A percentile compares a stretch with the other conserved stretches of the same genome.
These are phyloP conservation scores for Coregonus suidteri DNA, from an alignment of 2,797 vertebrate species.

Conservation along the genomic window DNA sequence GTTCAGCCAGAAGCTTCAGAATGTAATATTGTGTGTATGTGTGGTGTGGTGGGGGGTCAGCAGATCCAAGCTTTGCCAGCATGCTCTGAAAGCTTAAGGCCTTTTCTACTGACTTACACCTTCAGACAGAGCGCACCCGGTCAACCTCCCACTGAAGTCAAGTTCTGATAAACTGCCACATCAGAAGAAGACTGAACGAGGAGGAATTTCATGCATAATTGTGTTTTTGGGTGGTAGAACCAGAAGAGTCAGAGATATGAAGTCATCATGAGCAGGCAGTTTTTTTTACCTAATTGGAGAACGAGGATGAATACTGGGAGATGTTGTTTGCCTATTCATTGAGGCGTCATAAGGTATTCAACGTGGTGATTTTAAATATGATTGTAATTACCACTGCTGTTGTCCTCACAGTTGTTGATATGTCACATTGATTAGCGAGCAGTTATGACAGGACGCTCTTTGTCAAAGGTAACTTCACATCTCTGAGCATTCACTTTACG, in stretches of 20 bases:
- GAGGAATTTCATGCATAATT: constrained; percentile 11
- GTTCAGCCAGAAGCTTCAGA: constrained; percentile 37
- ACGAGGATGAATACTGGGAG: neutral
- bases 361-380: neutral
- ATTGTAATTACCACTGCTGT: neutral
- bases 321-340: neutral
- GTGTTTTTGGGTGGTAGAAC: constrained; percentile 1
- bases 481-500: too few relatives aligned
- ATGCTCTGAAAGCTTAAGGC: constrained; percentile 24
- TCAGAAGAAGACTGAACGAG: neutral
- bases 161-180: neutral
- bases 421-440: constrained; percentile 61
- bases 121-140: neutral
- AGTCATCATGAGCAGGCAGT: neutral
- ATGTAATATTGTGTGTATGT: neutral
- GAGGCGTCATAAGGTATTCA: neutral
- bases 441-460: constrained; percentile 52
- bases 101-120: constrained; percentile 8
- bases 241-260: neutral
- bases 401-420: constrained; percentile 20
- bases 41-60: neutral
- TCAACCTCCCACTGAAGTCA: neutral
- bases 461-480: constrained; percentile 55
- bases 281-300: neutral
- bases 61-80: constrained; percentile 9